Conservation (phyloP, 2,113 vertebrate genomes). For the Entomyzon cyanotis region DNA sequence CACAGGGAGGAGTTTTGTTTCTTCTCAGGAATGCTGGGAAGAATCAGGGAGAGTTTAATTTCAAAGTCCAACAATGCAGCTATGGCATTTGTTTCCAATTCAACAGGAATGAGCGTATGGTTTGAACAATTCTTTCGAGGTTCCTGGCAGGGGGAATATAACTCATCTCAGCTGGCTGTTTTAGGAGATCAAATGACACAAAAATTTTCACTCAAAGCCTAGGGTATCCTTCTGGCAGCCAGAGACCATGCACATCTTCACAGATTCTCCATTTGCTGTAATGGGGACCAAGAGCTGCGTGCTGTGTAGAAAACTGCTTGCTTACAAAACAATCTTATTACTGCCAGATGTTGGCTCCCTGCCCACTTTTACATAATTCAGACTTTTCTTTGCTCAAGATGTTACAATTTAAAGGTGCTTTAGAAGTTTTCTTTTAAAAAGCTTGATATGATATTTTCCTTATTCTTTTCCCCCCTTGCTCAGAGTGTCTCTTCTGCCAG, state of each 20-base stretch:
- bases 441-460: constrained; percentile 17
- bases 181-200: constrained; percentile 67
- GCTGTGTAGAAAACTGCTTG: constrained; percentile 67
- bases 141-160: constrained; percentile 57
- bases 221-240: constrained; percentile 63
- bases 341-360: constrained; percentile 76
- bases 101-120: constrained; percentile 54
- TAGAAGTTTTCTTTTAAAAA: constrained; percentile 71
- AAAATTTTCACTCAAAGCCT: constrained; percentile 36
- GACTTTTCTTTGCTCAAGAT: constrained; percentile 69
- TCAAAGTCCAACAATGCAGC: constrained; percentile 60
- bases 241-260: constrained; percentile 61
- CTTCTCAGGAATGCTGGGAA: constrained; percentile 57
- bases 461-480: not conserved
- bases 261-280: constrained; percentile 37
- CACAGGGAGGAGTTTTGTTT: constrained; percentile 67
- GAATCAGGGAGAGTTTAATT: constrained; percentile 61
- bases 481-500: not conserved
- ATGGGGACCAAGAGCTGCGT: constrained; percentile 36
- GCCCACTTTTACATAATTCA: constrained; percentile 73
- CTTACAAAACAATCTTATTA: constrained; percentile 77
- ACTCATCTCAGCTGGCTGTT: constrained; percentile 69
- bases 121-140: constrained; percentile 65
- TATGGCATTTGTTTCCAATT: constrained; percentile 70
- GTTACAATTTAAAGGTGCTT: constrained; percentile 73